These are phyloP conservation scores for Pomatostomus ruficeps DNA, from an alignment of 2,113 vertebrate species.

Conservation along the genomic window DNA sequence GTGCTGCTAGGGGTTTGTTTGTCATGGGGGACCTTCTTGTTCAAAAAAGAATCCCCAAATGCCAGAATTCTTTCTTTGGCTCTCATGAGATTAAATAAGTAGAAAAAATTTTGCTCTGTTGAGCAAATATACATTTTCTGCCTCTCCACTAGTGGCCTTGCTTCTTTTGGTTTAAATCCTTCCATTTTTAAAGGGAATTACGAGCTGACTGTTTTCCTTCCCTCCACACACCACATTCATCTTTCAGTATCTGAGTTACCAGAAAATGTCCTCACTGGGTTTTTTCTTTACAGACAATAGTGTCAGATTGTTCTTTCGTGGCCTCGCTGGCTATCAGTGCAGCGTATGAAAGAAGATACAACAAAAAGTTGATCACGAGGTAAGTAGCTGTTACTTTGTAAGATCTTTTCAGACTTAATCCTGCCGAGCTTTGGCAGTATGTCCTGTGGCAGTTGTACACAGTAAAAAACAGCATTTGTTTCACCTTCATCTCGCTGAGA, in stretches of 20 bases:
- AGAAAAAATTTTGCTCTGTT: not conserved
- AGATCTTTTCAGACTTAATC: not conserved
- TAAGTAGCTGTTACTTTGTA: constrained; percentile 39
- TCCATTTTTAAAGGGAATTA: not conserved
- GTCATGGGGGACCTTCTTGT: not conserved
- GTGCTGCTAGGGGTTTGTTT: not conserved
- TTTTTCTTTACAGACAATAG: constrained; percentile 83
- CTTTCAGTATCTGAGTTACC: not conserved
- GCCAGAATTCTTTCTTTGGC: not conserved
- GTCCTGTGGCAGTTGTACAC: not conserved
- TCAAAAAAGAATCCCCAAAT: not conserved
- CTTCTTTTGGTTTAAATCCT: not conserved
- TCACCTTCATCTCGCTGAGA: not conserved
- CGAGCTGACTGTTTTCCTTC: not conserved
- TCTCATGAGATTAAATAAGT: not conserved
- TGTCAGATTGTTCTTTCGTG: constrained; percentile 97
- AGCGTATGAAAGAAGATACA: constrained; percentile 94
- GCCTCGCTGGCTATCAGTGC: constrained; percentile 97
- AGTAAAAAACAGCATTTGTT: not conserved
- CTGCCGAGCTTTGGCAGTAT: not conserved
- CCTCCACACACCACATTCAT: not conserved
- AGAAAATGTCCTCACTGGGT: not conserved
- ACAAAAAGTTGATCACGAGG: constrained; percentile 98
- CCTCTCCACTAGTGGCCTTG: not conserved
- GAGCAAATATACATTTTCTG: not conserved